Percentiles rank a stretch among this genome's conserved stretches.
Evolutionary conservation across 2,113 vertebrate genomes (phyloP).

Genomic region (Hemiprocne comata): DNA sequence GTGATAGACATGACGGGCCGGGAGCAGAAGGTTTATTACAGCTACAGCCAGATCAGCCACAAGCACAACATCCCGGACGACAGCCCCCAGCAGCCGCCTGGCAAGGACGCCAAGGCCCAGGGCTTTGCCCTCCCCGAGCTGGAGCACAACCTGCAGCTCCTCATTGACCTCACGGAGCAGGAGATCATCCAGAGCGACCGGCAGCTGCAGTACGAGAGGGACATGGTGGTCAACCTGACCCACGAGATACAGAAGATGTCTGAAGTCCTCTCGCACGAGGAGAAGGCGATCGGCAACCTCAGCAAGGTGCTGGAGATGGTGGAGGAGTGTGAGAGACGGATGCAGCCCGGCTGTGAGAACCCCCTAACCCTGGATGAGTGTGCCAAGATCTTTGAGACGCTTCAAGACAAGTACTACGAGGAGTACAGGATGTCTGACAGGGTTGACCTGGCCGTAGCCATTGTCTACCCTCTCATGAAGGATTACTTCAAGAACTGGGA

Average conservation of each 20-base stretch:
- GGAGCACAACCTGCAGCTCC: constrained; percentile 95
- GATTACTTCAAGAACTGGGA: constrained; percentile 92
- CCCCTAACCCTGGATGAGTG: constrained; percentile 85
- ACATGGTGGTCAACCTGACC: constrained; percentile 89
- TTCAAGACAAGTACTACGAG: constrained; percentile 92
- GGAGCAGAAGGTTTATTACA: constrained; percentile 96
- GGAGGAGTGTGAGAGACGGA: constrained; percentile 86
- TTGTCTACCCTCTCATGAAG: constrained; percentile 91
- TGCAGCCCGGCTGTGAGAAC: constrained; percentile 72
- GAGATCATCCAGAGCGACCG: constrained; percentile 97
- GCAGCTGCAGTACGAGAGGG: constrained; percentile 92
- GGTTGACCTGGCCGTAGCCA: constrained; percentile 89
- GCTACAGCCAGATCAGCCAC: constrained; percentile 97
- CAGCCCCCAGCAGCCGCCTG: constrained; percentile 70
- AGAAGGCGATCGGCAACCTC: constrained; percentile 84
- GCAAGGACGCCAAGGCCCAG: constrained; percentile 84
- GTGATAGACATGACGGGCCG: constrained; percentile 98
- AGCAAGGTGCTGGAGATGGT: constrained; percentile 90
- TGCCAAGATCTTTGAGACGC: constrained; percentile 86
- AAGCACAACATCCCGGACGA: constrained; percentile 94
- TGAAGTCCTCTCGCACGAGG: constrained; percentile 81
- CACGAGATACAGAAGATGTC: constrained; percentile 89
- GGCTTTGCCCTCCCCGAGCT: constrained; percentile 92
- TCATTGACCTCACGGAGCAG: constrained; percentile 96
- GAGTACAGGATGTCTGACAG: constrained; percentile 93